Conservation (phyloP, 2,113 vertebrate species). For the Sander vitreus region DNA sequence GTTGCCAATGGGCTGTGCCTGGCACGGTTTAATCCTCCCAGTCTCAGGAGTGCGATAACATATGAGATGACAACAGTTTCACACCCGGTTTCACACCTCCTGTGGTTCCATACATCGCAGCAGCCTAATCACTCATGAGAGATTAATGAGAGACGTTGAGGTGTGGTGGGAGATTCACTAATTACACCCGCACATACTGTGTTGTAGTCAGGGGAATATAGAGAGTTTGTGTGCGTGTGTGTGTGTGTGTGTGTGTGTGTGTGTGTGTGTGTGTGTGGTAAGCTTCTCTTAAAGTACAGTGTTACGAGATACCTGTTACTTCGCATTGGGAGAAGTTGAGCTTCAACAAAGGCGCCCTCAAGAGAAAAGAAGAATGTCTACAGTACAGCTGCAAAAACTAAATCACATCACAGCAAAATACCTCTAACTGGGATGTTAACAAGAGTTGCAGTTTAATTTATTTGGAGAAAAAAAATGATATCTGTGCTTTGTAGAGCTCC, state of each 20-base stretch:
- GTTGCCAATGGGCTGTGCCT: slow-evolving; percentile 79
- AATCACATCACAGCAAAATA: slow-evolving; percentile 38
- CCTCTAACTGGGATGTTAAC: slow-evolving; percentile 21
- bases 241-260: slow-evolving; percentile 1
- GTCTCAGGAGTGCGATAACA: slow-evolving; percentile 77
- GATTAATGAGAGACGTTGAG: slow-evolving; percentile 81
- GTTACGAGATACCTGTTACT: slow-evolving; percentile 33
- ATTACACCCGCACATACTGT: slow-evolving; percentile 68
- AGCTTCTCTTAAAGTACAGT: slow-evolving; percentile 34
- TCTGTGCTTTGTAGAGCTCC: not conserved
- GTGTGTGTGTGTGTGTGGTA: slow-evolving; percentile 25
- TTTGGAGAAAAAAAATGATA: not conserved
- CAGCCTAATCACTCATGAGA: slow-evolving; percentile 80
- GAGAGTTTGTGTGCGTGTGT: not conserved
- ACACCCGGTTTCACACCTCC: slow-evolving; percentile 80
- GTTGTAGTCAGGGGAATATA: slow-evolving; percentile 49
- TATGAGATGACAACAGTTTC: slow-evolving; percentile 83
- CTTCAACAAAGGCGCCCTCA: slow-evolving; percentile 40
- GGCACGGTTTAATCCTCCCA: slow-evolving; percentile 64
- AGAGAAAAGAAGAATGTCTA: slow-evolving; percentile 24
- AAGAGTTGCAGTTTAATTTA: not conserved
- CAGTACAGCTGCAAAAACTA: slow-evolving; percentile 11
- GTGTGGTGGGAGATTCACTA: slow-evolving; percentile 75
- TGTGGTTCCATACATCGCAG: slow-evolving; percentile 69
- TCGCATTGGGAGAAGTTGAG: slow-evolving; percentile 18